These are phyloP conservation scores for Halichondria panicea DNA, from an alignment of 37 sponge, comb jelly and placozoan genomes.

Conservation along the genomic window DNA sequence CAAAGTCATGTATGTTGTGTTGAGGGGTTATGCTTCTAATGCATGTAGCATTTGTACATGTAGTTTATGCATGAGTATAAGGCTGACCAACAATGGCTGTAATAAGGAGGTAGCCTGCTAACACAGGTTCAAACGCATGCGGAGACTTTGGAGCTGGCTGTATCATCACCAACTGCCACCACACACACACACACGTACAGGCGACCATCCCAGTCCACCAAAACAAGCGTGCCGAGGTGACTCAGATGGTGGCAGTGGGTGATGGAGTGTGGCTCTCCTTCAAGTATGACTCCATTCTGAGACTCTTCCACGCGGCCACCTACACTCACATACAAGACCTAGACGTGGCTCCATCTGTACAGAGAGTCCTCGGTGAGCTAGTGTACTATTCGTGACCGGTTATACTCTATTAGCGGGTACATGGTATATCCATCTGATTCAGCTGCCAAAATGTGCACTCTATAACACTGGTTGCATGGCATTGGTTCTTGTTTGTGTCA, in stretches of 20 bases:
- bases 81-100: too few relatives aligned
- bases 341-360: conserved; percentile 71
- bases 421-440: not conserved
- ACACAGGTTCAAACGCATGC: not conserved
- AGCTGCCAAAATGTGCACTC: not conserved
- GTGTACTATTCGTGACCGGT: not conserved
- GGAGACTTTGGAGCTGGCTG: too few relatives aligned
- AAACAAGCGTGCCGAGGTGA: conserved; percentile 52
- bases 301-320: conserved; percentile 76
- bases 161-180: too few relatives aligned
- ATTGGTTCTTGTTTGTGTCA: too few relatives aligned
- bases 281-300: conserved; percentile 71
- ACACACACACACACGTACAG: too few relatives aligned
- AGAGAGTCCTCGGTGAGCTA: conserved; percentile 65
- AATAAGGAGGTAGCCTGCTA: too few relatives aligned
- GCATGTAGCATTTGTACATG: too few relatives aligned
- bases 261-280: conserved; percentile 92
- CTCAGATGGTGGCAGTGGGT: conserved; percentile 63
- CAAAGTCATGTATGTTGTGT: too few relatives aligned
- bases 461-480: not conserved
- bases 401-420: too few relatives aligned
- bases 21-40: too few relatives aligned
- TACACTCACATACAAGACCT: conserved; percentile 85
- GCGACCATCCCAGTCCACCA: conserved; percentile 70
- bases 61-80: too few relatives aligned